Evolutionary conservation across 2,888 invertebrate genomes (phyloP), one percentile per base, ranked within the genome.

Genomic region (Drosophila quasianomalipes): DNA sequence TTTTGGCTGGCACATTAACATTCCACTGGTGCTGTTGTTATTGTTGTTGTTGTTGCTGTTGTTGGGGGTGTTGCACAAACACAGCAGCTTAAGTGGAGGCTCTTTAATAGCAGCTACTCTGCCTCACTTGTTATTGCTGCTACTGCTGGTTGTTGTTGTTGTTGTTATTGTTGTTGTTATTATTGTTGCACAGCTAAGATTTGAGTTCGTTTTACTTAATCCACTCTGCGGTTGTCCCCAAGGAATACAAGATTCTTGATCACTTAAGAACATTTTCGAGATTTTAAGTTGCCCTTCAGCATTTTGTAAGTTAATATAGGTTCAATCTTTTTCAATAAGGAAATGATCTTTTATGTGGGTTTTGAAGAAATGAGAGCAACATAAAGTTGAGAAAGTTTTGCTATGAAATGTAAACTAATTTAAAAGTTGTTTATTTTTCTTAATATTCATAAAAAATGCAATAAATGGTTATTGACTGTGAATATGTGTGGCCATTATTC

Each of bases 1-100:
- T 76, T 83, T 77, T 72, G 63, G 62, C 65, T 67, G 76, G 60
- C 80, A 91, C 85, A 86, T 86, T 90, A 86, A 90, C 89, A 86
- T 86, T 86, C 85, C 85, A 61, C 63, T 57, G 60, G 62, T 62
- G 61, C 61, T 60, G 57, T 49, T 52, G 61, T 67, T 35, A 59
- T 49, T 44, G 44, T 67, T 62, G 62, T 67, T 37, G 63, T 47
- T 44, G 39, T 67, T 62, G 55, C 62, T 61, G 57, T 57, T 74
- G 64, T 70, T 54, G 82, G 55, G 74, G 86, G 74, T 83, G 73
- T 86, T 86, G 78, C 86, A 67, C 60, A 75, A 79, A 73, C 74
- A 65, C 63, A 70, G 67, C 71, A 82, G 83, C 79, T 80, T 80
- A 80, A 80, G 80, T 80, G 83, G 64, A 62, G 62, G 51, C 81